Evolutionary conservation across 2,888 invertebrate species (phyloP), one percentile per base, ranked within the genome.

Genomic region (Chaetoderma sp.): DNA sequence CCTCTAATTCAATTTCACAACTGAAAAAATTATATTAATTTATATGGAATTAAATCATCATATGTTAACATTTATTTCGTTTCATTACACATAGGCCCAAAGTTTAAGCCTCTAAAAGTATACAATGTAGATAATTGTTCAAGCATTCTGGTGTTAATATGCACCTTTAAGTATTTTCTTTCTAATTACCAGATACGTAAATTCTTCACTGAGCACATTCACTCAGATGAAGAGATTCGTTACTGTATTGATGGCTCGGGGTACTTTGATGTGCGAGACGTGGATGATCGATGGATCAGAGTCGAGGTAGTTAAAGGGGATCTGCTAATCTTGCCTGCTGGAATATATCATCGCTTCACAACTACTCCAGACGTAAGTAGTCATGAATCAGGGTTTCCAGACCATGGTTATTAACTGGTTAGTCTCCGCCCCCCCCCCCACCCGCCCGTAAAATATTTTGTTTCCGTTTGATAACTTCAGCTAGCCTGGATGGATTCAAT

Each of bases 301-400:
- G 94, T 99, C 65, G 90, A 92, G 72, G 94, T 96, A 0, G 87
- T 87, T 0, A 89, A 92, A 0, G 96, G 96, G 0, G 98, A 98
- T 88, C 89, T 98, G 88, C 90, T 98, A 67, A 90, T 97, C 63
- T 91, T 99, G 63, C 98, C 98, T 0, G 92, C 95, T 67, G 98
- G 98, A 18, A 96, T 98, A 76, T 98, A 98, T 86, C 98, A 98
- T 83, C 90, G 98, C 60, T 98, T 98, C 84, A 98, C 96, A 0
- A 89, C 96, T 66, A 96, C 98, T 69, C 52, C 60, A 8, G 75
- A 75, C 30, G 81, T 81, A 56, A 68, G 69, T 64, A 6, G 4
- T 23, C 25, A 27, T n/a, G 6, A 16, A n/a, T n/a, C 25, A n/a
- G 16, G 30, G 21, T 3, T 30, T 16, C 59, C 36, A 47, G n/a